These are phyloP conservation scores for Eulacestoma nigropectus DNA, from an alignment of 2,113 vertebrate genomes.

Conservation along the genomic window DNA sequence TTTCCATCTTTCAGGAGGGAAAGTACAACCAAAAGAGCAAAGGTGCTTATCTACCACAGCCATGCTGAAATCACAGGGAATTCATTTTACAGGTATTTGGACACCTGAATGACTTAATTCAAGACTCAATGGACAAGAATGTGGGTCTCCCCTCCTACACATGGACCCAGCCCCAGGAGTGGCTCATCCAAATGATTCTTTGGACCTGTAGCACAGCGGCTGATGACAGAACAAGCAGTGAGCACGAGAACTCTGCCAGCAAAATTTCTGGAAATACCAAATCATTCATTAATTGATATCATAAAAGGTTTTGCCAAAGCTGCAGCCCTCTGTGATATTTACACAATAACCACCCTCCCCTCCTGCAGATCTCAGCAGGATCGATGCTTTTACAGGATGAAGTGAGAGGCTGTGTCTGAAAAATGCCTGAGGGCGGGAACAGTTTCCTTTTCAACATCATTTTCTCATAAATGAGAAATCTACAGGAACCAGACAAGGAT, in stretches of 20 bases:
- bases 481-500: not conserved
- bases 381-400: not conserved
- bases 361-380: not conserved
- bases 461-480: not conserved
- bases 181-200: not conserved
- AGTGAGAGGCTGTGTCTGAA: not conserved
- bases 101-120: not conserved
- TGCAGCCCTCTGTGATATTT: not conserved
- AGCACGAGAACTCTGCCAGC: not conserved
- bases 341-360: not conserved
- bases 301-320: not conserved
- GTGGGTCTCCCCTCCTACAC: not conserved
- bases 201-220: not conserved
- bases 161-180: not conserved
- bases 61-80: not conserved
- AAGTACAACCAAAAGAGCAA: not conserved
- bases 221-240: not conserved
- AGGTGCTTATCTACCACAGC: not conserved
- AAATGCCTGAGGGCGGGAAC: not conserved
- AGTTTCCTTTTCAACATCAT: slow-evolving; percentile 8
- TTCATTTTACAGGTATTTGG: not conserved
- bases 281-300: not conserved
- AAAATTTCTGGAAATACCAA: not conserved
- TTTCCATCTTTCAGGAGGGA: not conserved
- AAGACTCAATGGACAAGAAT: not conserved